Evolutionary conservation across 2,797 vertebrate genomes (phyloP).

Genomic region (Sarcophilus harrisii): DNA sequence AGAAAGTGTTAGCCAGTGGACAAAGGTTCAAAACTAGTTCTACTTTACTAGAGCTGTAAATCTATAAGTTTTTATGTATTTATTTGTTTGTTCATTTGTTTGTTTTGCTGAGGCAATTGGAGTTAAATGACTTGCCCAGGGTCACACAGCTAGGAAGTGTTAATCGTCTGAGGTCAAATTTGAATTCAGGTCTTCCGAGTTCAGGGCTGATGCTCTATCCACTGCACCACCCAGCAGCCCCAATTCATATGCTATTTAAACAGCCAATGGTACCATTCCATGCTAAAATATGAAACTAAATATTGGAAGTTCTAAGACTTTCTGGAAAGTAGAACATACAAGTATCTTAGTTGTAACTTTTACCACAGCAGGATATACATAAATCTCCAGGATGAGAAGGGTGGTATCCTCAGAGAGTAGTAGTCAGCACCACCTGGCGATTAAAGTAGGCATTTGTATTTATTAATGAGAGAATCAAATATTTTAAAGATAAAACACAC

Average conservation of each 20-base stretch:
- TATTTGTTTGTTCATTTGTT: no score
- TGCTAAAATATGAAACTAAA: not conserved
- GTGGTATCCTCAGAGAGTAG: not conserved
- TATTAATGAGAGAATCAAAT: slow-evolving; percentile 23
- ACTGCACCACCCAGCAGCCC: no score
- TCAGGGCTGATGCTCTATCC: no score
- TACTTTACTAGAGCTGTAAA: not conserved
- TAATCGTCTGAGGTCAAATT: no score
- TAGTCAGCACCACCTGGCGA: not conserved
- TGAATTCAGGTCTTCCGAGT: no score
- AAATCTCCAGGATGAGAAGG: not conserved
- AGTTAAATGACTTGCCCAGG: no score
- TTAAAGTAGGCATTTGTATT: not conserved
- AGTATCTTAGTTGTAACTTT: not conserved
- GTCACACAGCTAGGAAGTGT: no score
- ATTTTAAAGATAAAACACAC: slow-evolving; percentile 21
- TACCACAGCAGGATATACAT: not conserved
- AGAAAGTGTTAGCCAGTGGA: not conserved
- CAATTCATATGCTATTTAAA: not conserved
- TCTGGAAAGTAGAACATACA: not conserved
- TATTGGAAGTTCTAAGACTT: not conserved
- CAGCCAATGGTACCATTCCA: not conserved
- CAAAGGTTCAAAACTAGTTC: not conserved
- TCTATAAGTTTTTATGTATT: not conserved
- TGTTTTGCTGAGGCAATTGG: no score